Evolutionary conservation across 2,888 invertebrate species (phyloP).

Genomic region (Cosmia pyralina): DNA sequence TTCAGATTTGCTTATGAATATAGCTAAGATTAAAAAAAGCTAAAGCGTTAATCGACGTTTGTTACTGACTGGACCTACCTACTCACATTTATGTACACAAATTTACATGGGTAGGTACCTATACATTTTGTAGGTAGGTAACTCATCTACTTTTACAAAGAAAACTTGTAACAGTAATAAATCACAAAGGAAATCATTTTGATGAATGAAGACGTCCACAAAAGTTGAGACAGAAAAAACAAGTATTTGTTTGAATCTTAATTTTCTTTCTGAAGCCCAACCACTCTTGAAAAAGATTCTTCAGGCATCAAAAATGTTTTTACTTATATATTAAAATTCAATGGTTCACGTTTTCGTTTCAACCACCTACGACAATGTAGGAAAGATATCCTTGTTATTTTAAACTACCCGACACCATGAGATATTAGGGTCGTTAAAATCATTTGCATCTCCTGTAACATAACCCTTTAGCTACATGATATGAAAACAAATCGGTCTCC

Average conservation of each 20-base stretch:
- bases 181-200: constrained; percentile 38
- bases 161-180: constrained; percentile 28
- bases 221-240: constrained; percentile 14
- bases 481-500: constrained; percentile 32
- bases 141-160: neutral
- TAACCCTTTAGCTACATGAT: constrained; percentile 29
- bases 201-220: constrained; percentile 25
- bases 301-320: constrained; percentile 7
- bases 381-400: constrained; percentile 33
- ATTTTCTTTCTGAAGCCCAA: constrained; percentile 34
- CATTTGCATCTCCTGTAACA: constrained; percentile 21
- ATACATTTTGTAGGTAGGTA: neutral
- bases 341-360: neutral
- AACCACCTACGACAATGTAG: neutral
- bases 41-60: too few relatives aligned
- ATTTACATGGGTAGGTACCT: neutral
- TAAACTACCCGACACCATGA: constrained; percentile 19
- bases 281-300: constrained; percentile 18
- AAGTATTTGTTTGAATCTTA: constrained; percentile 26
- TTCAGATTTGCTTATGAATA: too few relatives aligned
- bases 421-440: constrained; percentile 21
- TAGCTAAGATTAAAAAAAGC: too few relatives aligned
- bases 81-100: neutral
- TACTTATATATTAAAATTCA: neutral
- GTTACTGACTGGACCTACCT: too few relatives aligned